Conservation (phyloP, 2,888 invertebrate genomes). For the Orchestes rusci region DNA sequence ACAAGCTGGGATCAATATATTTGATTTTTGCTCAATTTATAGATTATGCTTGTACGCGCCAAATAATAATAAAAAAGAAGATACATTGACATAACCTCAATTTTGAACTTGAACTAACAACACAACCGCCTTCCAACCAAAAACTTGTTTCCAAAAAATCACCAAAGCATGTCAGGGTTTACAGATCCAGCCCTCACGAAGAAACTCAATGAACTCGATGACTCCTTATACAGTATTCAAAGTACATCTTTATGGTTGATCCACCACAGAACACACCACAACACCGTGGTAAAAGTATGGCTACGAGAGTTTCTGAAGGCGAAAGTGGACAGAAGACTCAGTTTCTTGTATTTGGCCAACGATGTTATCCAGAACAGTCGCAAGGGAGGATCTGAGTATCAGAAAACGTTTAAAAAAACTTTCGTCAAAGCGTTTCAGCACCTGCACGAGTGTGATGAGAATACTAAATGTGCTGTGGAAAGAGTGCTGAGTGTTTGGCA, state of each 20-base stretch:
- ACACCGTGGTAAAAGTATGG: conserved; percentile 88
- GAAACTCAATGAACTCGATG: conserved; percentile 83
- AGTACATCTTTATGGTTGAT: conserved; percentile 95
- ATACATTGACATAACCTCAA: too few species aligned
- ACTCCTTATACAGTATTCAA: conserved; percentile 95
- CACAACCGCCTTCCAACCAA: too few species aligned
- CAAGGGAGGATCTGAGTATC: conserved; percentile 95
- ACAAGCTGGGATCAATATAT: too few species aligned
- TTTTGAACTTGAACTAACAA: too few species aligned
- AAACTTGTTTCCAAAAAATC: too few species aligned
- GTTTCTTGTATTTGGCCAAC: conserved; percentile 96
- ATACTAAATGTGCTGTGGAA: conserved; percentile 71
- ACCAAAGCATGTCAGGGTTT: too few species aligned
- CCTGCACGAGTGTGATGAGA: conserved; percentile 72
- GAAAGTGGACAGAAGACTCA: conserved; percentile 77
- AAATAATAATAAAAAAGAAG: too few species aligned
- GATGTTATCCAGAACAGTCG: conserved; percentile 99
- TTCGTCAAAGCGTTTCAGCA: conserved; percentile 78
- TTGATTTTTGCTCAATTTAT: too few species aligned
- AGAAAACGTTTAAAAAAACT: conserved; percentile 75
- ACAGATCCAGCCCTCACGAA: conserved; percentile 85
- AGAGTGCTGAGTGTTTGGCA: conserved; percentile 88
- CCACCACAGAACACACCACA: conserved; percentile 93
- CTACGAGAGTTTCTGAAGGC: conserved; percentile 79
- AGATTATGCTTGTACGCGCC: too few species aligned